Evolutionary conservation across 2,888 invertebrate genomes (phyloP), one percentile per base, ranked within the genome.

Genomic region (Papilio elwesi): DNA sequence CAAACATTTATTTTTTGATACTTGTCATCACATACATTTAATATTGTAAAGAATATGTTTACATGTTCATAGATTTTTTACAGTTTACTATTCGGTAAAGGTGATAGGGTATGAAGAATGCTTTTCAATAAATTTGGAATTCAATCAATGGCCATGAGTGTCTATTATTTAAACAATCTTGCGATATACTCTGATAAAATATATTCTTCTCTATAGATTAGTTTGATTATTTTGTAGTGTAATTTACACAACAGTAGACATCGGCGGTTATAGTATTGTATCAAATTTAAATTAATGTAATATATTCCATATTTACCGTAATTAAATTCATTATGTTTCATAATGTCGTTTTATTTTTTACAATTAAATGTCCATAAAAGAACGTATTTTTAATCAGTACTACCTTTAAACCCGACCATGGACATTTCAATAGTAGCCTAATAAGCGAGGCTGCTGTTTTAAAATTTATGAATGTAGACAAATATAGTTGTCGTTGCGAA

Each of bases 241-340:
- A 12, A 59, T 38, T 38, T 59, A 59, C 57, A 57, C 59, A 57
- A 13, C 36, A n/a, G 8, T 26, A 59, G n/a, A 59, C 38, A 38
- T 38, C 38, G 10, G 13, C 48, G 51, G 36, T 26, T 16, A 48
- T 55, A 55, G 43, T 53, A 55, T 16, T 55, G 57, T 68, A 47
- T 26, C 13, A 47, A 69, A 38, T 9, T 13, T 36, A 7, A 13
- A 63, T 12, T 65, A 65, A 70, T 70, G 38, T 70, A 70, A 71
- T 71, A 66, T 71, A 66, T 71, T 65, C 9, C 55, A 70, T 70
- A 38, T 57, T 38, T 65, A 64, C 47, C 49, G n/a, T 59, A 59
- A 66, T 66, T 16, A 57, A 66, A 57, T 49, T 48, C 65, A 70
- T 47, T 15, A 66, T 59, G 7, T 52, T 38, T n/a, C 1, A 52